Percentiles rank a stretch among this genome's conserved stretches.
phyloP scores from a whole-genome alignment of 1,140 invertebrate species.

The Drosophila sp. region DNA sequence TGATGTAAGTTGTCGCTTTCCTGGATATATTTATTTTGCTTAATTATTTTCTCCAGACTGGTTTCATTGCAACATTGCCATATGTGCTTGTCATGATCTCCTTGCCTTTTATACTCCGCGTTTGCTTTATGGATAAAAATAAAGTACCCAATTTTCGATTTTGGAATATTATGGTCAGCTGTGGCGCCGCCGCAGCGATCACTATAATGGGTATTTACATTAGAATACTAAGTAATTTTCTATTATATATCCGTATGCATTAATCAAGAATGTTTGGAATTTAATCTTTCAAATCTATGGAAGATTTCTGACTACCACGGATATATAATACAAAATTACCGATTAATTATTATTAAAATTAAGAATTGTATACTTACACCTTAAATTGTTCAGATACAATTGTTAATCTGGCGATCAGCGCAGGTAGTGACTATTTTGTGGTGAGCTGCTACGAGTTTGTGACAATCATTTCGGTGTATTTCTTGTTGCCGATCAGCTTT shows the following conservation, averaged over 20 bases:
- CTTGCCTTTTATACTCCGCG: conserved; percentile 5
- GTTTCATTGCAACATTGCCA: not conserved
- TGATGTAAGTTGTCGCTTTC: conserved; percentile 29
- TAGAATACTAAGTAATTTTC: not conserved
- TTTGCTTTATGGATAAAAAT: conserved; percentile 2
- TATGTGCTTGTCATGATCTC: not conserved
- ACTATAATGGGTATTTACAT: conserved; percentile 23
- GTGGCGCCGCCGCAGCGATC: not conserved
- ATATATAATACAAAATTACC: no score
- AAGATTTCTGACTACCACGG: no score
- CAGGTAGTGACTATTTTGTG: not conserved
- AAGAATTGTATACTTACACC: not conserved
- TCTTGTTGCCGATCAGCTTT: conserved; percentile 39
- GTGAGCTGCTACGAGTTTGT: conserved; percentile 44
- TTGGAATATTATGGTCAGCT: conserved; percentile 37
- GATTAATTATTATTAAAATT: no score
- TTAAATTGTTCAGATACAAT: conserved; percentile 16
- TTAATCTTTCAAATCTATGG: no score
- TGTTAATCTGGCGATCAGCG: not conserved
- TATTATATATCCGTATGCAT: no score
- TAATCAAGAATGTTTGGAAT: no score
- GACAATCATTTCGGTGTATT: conserved; percentile 35
- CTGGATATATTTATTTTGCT: no score
- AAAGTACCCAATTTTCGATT: not conserved
- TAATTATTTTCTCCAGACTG: not conserved